Base-by-base conservation (phyloP, 2,888 invertebrate genomes). In the Beris morrisii region DNA sequence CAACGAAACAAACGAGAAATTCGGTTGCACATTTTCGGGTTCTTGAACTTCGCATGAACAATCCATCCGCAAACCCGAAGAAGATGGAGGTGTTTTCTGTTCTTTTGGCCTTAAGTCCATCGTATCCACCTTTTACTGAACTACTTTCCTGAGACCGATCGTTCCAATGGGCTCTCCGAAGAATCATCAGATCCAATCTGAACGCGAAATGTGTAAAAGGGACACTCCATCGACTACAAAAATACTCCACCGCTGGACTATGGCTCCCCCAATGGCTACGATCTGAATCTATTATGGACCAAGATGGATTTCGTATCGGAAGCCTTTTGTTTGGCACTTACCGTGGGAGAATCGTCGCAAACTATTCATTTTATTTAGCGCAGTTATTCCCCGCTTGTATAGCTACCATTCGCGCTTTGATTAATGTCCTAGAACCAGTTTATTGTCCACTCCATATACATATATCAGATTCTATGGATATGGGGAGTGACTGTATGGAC, bases 1-100 rank as follows among this genome's bases (percentile, higher is more conserved):
- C 28, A 56, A 32, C n/a, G 56, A 13, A 48, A 58, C 15, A 54
- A 28, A 55, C 44, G 61, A 56, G 45, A 65, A 63, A 65, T 65
- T 68, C 61, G 65, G 63, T 65, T 68, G 68, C 68, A 68, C 68
- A 68, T 68, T 68, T 63, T 68, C 65, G 65, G 68, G 68, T 68
- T 68, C 61, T 68, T 68, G 65, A 68, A 68, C 68, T 63, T 65
- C 31, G n/a, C 31, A 54, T 12, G 28, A 28, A 13, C 54, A 54
- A 30, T 31, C 12, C 31, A 54, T 54, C n/a, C 12, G 54, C 30
- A 54, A 54, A 54, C 54, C 31, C 11, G 31, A 30, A 5, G 31
- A 12, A 54, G 31, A n/a, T 13, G 28, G 54, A 30, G 54, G 28
- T 54, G 30, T 38, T 9, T 38, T 38, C 22, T 22, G 22, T 22